Conservation (phyloP, 2,113 vertebrate species). For the Megalops atlanticus region DNA sequence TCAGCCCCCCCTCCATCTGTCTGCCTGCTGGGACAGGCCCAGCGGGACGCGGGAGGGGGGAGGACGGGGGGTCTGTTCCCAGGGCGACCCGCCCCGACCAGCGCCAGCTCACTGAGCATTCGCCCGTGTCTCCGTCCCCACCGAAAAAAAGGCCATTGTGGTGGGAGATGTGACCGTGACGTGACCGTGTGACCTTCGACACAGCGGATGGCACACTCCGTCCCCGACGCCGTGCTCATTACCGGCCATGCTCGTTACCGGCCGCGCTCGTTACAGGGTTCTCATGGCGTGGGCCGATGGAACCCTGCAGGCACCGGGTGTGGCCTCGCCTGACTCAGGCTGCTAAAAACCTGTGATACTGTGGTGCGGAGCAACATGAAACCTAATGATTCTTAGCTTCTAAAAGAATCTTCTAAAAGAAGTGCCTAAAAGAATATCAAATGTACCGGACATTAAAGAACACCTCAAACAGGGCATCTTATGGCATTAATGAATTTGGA, state of each 20-base stretch:
- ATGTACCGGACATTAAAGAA: too few relatives aligned
- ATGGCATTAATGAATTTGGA: too few relatives aligned
- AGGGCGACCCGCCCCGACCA: neutral
- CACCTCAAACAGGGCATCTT: too few relatives aligned
- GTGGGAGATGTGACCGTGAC: neutral
- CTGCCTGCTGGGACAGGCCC: neutral
- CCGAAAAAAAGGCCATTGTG: neutral
- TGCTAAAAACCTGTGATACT: too few relatives aligned
- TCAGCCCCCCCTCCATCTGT: slow-evolving; percentile 5
- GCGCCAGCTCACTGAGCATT: neutral
- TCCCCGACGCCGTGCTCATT: neutral
- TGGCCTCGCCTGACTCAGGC: too few relatives aligned
- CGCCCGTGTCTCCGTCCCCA: neutral
- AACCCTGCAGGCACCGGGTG: too few relatives aligned
- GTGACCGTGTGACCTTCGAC: neutral
- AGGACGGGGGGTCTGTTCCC: neutral
- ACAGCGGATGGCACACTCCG: neutral
- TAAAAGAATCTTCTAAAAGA: too few relatives aligned
- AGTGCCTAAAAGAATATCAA: too few relatives aligned
- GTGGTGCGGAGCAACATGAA: too few relatives aligned
- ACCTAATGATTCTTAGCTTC: too few relatives aligned
- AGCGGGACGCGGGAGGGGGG: neutral
- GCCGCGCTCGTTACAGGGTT: neutral
- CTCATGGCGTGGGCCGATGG: neutral
- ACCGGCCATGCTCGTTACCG: neutral